Base-by-base conservation (phyloP, 2,113 vertebrate genomes). In the Leucoraja erinaceus region DNA sequence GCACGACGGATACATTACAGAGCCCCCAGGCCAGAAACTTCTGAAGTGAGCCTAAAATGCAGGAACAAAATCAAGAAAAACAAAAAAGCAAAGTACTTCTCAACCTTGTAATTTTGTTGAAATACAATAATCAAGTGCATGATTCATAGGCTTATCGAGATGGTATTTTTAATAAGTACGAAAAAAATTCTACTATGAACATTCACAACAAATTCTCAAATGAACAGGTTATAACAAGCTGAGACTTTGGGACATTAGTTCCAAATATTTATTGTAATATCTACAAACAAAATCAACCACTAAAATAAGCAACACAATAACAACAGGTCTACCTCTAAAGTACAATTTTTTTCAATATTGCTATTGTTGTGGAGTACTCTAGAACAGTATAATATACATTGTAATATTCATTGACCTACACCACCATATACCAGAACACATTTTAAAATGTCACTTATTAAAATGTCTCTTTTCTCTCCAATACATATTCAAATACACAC, bases 31-130 rank as follows among this genome's bases (percentile, higher is more conserved):
- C 96, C 96, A 96, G 96, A 96, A 95, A 97, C 96, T 96, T 97
- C 96, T 97, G 97, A 97, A 94, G 96, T 97, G 95, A 98, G 96
- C 96, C 97, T 97, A 96, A 95, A 96, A 97, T 94, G 95, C 95
- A 96, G 94, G 95, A 95, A 96, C 94, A 95, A 95, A 95, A 96
- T 0, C 94, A 96, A 94, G 94, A 25, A 95, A 94, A 3, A 1
- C 6, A 93, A 93, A 93, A 5, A 68, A 94, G 94, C 94, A 95
- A 94, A 95, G 94, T 93, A 95, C 94, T 95, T 95, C 94, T 96
- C 95, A 93, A 95, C 94, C 95, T 95, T 96, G 94, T 94, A 95
- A 93, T 94, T 94, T 95, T 94, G 95, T 93, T 95, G 93, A 91
- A 95, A 93, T 94, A 95, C 95, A 96, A 94, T 94, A 94, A 94